phyloP scores from a whole-genome alignment of 2,797 vertebrate species.

The Telmatherina bonti region DNA sequence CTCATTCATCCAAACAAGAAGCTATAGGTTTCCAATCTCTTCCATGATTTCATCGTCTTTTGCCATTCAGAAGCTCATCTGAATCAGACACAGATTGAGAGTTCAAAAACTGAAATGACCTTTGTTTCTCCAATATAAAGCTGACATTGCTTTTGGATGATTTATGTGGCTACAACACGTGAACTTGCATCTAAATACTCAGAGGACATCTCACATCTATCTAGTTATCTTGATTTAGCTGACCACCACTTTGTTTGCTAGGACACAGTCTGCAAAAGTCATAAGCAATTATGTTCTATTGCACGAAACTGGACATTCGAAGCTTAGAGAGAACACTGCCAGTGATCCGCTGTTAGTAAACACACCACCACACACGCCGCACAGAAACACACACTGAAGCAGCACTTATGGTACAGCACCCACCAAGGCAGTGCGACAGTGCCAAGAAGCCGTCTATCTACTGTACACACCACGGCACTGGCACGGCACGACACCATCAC shows the following conservation, averaged over 20 bases:
- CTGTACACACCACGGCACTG: slow-evolving; percentile 71
- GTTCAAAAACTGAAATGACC: neutral
- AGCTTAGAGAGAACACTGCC: slow-evolving; percentile 45
- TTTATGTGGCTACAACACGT: too few species aligned
- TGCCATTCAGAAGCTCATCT: too few species aligned
- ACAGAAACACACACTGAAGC: slow-evolving; percentile 37
- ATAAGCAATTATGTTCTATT: neutral
- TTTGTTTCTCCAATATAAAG: neutral
- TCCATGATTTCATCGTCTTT: too few species aligned
- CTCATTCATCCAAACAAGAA: too few species aligned
- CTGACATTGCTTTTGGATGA: neutral
- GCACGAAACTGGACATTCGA: slow-evolving; percentile 17
- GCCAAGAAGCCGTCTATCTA: slow-evolving; percentile 75
- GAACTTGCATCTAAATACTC: too few species aligned
- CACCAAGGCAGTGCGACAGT: slow-evolving; percentile 67
- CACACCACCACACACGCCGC: slow-evolving; percentile 25
- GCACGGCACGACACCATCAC: slow-evolving; percentile 32
- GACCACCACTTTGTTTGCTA: too few species aligned
- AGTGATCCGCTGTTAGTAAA: slow-evolving; percentile 3
- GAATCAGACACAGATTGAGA: too few species aligned
- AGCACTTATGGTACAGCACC: slow-evolving; percentile 70
- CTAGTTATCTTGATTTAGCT: neutral
- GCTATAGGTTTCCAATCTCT: too few species aligned
- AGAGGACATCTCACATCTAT: too few species aligned
- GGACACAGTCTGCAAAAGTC: neutral